Evolutionary conservation across 2,113 vertebrate genomes (phyloP).

Genomic region (Dendropsophus ebraccatus): DNA sequence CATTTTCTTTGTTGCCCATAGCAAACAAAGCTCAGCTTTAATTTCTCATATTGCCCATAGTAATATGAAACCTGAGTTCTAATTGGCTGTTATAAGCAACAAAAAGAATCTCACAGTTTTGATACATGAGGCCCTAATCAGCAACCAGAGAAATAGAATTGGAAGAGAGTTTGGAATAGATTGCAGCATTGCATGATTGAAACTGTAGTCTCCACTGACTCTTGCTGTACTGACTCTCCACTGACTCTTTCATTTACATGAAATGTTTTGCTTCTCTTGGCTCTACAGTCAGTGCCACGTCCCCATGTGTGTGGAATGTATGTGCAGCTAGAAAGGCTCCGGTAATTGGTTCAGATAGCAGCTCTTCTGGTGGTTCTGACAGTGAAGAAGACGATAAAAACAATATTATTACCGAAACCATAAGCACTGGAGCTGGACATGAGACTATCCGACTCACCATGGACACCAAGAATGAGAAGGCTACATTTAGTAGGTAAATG

Average conservation of each 20-base stretch:
- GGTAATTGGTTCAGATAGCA: constrained; percentile 80
- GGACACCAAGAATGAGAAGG: constrained; percentile 75
- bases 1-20: too few relatives aligned
- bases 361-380: constrained; percentile 82
- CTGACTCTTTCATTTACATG: background rate
- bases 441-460: constrained; percentile 70
- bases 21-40: too few relatives aligned
- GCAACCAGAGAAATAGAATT: too few relatives aligned
- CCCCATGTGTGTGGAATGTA: constrained; percentile 75
- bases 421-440: constrained; percentile 69
- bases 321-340: constrained; percentile 75
- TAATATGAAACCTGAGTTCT: too few relatives aligned
- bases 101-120: too few relatives aligned
- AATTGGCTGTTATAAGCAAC: too few relatives aligned
- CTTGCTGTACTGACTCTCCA: too few relatives aligned
- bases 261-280: background rate
- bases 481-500: constrained; percentile 77
- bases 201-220: too few relatives aligned
- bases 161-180: too few relatives aligned
- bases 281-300: constrained; percentile 65
- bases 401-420: constrained; percentile 59
- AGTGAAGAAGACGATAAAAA: constrained; percentile 76
- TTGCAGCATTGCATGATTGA: too few relatives aligned
- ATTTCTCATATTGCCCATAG: too few relatives aligned
- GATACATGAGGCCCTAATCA: too few relatives aligned